Evolutionary conservation across 1,140 invertebrate genomes (phyloP).

Genomic region (Cheumatopsyche charites): DNA sequence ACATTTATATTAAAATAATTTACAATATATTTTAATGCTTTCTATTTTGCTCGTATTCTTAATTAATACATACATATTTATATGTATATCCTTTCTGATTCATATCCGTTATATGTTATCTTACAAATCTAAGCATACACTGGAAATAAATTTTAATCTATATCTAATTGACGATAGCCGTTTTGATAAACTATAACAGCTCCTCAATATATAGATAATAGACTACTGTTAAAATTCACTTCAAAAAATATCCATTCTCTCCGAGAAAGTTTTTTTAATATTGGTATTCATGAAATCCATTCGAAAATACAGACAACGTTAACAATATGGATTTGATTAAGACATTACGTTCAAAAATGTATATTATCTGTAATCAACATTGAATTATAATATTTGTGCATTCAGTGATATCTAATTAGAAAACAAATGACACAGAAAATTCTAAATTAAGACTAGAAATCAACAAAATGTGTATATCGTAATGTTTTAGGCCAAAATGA

Average conservation of each 20-base stretch:
- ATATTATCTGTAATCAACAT: neutral
- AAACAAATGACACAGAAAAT: neutral
- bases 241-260: conserved; percentile 37
- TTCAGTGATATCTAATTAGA: neutral
- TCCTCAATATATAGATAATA: conserved; percentile 20
- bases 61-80: neutral
- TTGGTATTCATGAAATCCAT: conserved; percentile 17
- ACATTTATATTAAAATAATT: neutral
- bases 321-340: conserved; percentile 12
- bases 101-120: neutral
- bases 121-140: conserved; percentile 22
- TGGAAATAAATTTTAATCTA: conserved; percentile 28
- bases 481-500: conserved; percentile 9
- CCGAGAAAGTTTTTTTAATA: conserved; percentile 27
- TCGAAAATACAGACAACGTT: conserved; percentile 11
- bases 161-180: conserved; percentile 32
- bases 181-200: conserved; percentile 26
- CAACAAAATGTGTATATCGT: conserved; percentile 2
- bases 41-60: neutral
- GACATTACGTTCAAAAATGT: neutral
- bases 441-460: conserved; percentile 18
- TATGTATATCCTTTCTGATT: neutral
- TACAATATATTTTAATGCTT: neutral
- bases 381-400: conserved; percentile 4
- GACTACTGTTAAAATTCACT: conserved; percentile 33